phyloP scores from a whole-genome alignment of 2,888 invertebrate species.

The Frankliniella intonsa region DNA sequence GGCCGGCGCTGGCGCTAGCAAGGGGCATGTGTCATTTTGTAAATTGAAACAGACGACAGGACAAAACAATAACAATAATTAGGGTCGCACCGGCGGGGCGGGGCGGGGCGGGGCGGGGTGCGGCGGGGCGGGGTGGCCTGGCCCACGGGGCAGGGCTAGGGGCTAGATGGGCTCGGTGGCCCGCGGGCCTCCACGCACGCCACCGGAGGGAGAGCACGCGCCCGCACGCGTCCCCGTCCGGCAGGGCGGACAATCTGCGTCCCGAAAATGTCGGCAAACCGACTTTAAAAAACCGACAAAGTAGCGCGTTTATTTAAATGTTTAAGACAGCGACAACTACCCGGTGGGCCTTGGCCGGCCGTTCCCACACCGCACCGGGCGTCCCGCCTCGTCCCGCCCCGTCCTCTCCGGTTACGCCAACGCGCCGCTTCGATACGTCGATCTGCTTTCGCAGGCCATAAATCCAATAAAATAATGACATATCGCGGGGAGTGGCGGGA shows the following conservation, averaged over 20 bases:
- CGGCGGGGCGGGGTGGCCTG: too few species aligned
- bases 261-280: neutral
- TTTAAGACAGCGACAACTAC: neutral
- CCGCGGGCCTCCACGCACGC: neutral
- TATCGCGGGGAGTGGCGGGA: too few species aligned
- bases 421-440: too few species aligned
- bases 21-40: constrained; percentile 20
- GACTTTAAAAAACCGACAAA: neutral
- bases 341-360: too few species aligned
- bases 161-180: neutral
- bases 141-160: neutral
- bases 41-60: constrained; percentile 23
- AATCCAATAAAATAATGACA: too few species aligned
- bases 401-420: too few species aligned
- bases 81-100: neutral
- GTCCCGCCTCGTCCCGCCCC: too few species aligned
- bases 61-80: neutral
- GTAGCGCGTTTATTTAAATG: neutral
- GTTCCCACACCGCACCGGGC: too few species aligned
- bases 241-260: neutral
- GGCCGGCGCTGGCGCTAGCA: too few species aligned
- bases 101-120: too few species aligned
- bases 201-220: neutral
- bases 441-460: too few species aligned
- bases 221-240: neutral